Percentiles rank a stretch among this genome's conserved stretches.
These are phyloP conservation scores for Vandiemenella viatica DNA, from an alignment of 2,888 invertebrate genomes.

Conservation along the genomic window DNA sequence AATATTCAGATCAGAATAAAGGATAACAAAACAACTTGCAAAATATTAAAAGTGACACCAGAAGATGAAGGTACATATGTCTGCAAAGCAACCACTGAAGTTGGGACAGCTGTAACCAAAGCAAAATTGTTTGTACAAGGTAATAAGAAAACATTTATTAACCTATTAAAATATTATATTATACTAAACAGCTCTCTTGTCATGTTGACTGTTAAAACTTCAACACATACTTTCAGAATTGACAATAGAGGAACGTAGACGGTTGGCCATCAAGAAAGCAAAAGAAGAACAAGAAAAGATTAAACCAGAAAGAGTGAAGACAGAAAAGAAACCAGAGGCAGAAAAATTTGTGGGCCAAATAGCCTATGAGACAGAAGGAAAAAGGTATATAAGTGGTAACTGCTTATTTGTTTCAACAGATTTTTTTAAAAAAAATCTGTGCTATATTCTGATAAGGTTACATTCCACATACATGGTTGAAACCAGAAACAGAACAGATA, in stretches of 20 bases:
- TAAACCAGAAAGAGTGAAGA: conserved; percentile 19
- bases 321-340: conserved; percentile 28
- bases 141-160: no score
- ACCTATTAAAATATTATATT: not conserved
- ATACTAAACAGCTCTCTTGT: not conserved
- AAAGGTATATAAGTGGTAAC: not conserved
- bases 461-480: no score
- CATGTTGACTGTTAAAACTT: not conserved
- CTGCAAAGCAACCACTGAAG: conserved; percentile 74
- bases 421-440: not conserved
- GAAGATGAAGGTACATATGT: conserved; percentile 61
- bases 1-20: conserved; percentile 53
- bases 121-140: conserved; percentile 57
- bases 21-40: conserved; percentile 55
- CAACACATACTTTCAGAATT: conserved; percentile 12
- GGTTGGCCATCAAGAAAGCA: conserved; percentile 14
- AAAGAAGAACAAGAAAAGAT: conserved; percentile 20
- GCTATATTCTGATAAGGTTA: no score
- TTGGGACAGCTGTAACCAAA: conserved; percentile 65
- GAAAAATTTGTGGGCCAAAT: conserved; percentile 29
- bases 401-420: not conserved
- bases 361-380: conserved; percentile 30
- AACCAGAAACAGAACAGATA: no score
- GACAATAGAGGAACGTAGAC: conserved; percentile 9
- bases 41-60: conserved; percentile 44